These are phyloP conservation scores for Sitta carolinensis DNA, from an alignment of 2,797 vertebrate genomes.

Conservation along the genomic window DNA sequence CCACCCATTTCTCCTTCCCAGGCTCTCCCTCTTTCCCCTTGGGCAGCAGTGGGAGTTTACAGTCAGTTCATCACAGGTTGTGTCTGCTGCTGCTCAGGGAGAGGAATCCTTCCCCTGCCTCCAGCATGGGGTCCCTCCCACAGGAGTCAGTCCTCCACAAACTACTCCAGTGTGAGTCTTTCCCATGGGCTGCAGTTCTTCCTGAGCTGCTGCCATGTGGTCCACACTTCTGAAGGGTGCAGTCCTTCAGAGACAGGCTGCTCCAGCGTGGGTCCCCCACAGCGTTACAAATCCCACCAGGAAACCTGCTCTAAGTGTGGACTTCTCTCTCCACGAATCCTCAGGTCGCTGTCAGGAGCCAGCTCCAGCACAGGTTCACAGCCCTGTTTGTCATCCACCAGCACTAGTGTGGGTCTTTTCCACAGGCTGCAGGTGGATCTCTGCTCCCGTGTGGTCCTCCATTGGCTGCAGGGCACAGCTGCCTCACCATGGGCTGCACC, in stretches of 20 bases:
- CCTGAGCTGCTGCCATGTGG: neutral
- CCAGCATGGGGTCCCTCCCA: neutral
- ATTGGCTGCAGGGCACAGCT: neutral
- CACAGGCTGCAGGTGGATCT: neutral
- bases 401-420: neutral
- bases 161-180: neutral
- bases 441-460: neutral
- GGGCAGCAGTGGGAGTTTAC: neutral
- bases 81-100: neutral
- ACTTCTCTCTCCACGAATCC: neutral
- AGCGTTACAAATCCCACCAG: neutral
- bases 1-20: neutral
- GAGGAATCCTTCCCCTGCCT: neutral
- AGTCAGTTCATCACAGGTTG: neutral
- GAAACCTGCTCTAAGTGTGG: neutral
- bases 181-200: neutral
- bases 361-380: neutral
- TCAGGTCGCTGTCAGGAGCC: neutral
- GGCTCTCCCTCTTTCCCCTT: neutral
- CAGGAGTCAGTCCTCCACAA: accelerated
- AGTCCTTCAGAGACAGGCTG: neutral
- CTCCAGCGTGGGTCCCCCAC: neutral
- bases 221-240: neutral
- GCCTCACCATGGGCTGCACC: neutral
- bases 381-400: neutral